These are phyloP conservation scores for Acrocera orbiculus DNA, from an alignment of 2,888 invertebrate species.

Conservation along the genomic window DNA sequence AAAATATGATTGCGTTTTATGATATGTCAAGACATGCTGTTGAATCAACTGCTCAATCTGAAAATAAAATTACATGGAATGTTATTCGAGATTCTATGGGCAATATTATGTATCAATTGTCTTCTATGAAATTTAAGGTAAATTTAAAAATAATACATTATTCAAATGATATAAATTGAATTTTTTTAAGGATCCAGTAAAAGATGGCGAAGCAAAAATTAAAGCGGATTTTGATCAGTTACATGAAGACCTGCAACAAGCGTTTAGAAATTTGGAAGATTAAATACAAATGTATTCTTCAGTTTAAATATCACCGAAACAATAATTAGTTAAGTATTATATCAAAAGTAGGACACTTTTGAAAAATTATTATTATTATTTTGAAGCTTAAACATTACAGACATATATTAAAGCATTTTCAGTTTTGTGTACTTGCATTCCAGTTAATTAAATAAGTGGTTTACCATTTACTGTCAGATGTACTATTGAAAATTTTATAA, in stretches of 20 bases:
- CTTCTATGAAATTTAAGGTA: conserved; percentile 98
- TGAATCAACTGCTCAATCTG: conserved; percentile 94
- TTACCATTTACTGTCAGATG: no score
- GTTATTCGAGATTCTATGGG: conserved; percentile 95
- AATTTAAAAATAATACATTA: conserved; percentile 9
- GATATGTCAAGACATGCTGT: conserved; percentile 97
- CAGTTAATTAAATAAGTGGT: no score
- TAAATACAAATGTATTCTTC: conserved; percentile 40
- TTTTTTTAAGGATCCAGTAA: conserved; percentile 75
- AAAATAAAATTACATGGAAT: conserved; percentile 98
- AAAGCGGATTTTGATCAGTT: conserved; percentile 93
- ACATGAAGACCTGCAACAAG: conserved; percentile 89
- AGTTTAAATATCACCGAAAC: no score
- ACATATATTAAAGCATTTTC: no score
- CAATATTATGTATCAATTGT: conserved; percentile 88
- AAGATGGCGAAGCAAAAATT: conserved; percentile 95
- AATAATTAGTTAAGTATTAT: no score
- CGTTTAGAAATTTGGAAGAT: conserved; percentile 97
- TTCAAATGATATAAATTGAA: conserved; percentile 3
- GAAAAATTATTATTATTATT: no score
- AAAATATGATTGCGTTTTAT: conserved; percentile 96
- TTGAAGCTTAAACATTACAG: no score
- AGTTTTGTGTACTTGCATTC: no score
- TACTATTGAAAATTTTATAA: no score
- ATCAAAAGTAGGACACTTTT: no score